phyloP scores from a whole-genome alignment of 2,113 vertebrate genomes.

The Bubalus kerabau region DNA sequence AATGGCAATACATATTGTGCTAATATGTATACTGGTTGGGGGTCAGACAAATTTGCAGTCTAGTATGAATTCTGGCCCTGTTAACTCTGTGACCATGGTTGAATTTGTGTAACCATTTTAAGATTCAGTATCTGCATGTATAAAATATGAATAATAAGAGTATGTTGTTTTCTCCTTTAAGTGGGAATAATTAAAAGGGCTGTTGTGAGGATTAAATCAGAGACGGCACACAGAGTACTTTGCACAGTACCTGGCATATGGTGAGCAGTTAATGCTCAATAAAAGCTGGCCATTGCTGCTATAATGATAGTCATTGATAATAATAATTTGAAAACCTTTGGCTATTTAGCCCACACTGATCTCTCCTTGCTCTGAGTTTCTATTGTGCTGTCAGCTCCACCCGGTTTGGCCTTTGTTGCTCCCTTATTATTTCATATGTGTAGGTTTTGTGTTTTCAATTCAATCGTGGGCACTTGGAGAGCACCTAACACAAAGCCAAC shows the following conservation, averaged over 20 bases:
- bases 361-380: conserved; percentile 1
- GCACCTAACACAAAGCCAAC: neutral
- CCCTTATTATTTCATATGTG: neutral
- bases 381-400: neutral
- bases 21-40: neutral
- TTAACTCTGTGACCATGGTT: neutral
- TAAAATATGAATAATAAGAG: neutral
- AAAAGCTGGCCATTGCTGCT: neutral
- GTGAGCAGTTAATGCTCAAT: neutral
- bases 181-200: neutral
- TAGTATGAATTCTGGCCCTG: neutral
- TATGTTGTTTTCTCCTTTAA: conserved; percentile 18
- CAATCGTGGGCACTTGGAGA: neutral
- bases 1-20: neutral
- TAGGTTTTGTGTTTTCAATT: neutral
- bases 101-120: neutral
- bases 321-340: neutral
- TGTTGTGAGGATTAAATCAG: neutral
- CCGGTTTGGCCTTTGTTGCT: neutral
- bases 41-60: neutral
- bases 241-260: neutral
- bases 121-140: neutral
- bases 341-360: neutral
- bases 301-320: conserved; percentile 25
- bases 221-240: neutral